Evolutionary conservation across 1,140 invertebrate species (phyloP), one percentile per base, ranked within the genome.

Genomic region (Drosophila paulistorum): DNA sequence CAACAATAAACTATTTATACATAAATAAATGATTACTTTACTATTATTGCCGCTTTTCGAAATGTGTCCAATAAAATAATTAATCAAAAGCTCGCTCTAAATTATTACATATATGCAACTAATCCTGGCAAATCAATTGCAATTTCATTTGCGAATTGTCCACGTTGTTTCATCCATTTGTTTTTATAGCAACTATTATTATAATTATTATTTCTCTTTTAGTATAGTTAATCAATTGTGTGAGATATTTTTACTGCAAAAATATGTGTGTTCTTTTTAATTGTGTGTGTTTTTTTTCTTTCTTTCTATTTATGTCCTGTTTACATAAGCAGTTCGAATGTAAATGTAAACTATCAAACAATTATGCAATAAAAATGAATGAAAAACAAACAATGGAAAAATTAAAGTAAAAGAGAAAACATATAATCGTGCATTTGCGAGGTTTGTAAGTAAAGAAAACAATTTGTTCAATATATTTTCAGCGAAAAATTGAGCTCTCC

Each of bases 121-220:
- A 51, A 51, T 51, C 45, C 45, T 51, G 45, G 45, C 45, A 51
- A 51, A 51, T 23, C 45, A 23, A 23, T 51, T 51, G 45, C 11
- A 17, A 51, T 23, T 51, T 51, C 10, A 51, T 51, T 51, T 23
- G 45, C 45, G 20, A 51, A 51, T 51, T 51, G 45, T 51, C 20
- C 17, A 23, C 10, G 7, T 51, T 51, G 45, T 51, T 51, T 51
- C 2, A 51, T 48, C 64, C 23, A 23, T 37, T 68, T 62, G 30
- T 30, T 59, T 62, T 65, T 42, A 58, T 57, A 39, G 60, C 69
- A 63, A 51, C 9, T 39, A 66, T 65, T 77, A 71, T 51, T 41
- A 71, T 37, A 73, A 55, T 67, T 67, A 62, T 76, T 82, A 79
- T 76, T 86, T 83, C 82, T 77, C 79, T 59, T 89, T 83, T 80